Evolutionary conservation across 2,888 invertebrate species (phyloP).

Genomic region (Anoncus sp.): DNA sequence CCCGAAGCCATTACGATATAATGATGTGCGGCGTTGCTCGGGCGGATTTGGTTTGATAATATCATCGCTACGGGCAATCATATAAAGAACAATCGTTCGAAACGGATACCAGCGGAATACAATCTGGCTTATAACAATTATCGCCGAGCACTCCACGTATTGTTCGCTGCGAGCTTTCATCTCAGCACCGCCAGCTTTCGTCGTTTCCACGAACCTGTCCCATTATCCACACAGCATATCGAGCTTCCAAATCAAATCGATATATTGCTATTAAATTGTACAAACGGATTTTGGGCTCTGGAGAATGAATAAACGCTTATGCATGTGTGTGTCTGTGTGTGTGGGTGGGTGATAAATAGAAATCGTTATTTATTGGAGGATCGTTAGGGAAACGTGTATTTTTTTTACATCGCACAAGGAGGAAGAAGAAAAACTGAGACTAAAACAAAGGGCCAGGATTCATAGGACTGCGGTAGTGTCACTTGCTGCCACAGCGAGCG

Average conservation of each 20-base stretch:
- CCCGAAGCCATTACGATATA: neutral
- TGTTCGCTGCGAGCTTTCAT: neutral
- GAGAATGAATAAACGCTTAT: no score
- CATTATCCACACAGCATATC: neutral
- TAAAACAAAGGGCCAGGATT: neutral
- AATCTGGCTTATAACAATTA: conserved; percentile 3
- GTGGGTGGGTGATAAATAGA: no score
- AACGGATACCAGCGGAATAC: neutral
- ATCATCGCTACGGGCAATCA: neutral
- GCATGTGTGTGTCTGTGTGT: no score
- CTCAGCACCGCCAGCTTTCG: neutral
- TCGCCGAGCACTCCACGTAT: neutral
- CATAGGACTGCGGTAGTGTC: neutral
- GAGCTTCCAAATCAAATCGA: neutral
- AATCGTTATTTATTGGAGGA: no score
- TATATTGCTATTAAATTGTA: neutral
- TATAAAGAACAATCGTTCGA: neutral
- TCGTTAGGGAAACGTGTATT: neutral
- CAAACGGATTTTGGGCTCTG: neutral
- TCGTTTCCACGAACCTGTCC: neutral
- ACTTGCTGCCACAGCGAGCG: neutral
- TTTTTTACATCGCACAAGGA: neutral
- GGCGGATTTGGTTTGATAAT: neutral
- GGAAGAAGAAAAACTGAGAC: neutral
- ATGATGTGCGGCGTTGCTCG: neutral